These are phyloP conservation scores for Ptychodera flava DNA, from an alignment of 35 echinoderm and acorn worm genomes.

Conservation along the genomic window DNA sequence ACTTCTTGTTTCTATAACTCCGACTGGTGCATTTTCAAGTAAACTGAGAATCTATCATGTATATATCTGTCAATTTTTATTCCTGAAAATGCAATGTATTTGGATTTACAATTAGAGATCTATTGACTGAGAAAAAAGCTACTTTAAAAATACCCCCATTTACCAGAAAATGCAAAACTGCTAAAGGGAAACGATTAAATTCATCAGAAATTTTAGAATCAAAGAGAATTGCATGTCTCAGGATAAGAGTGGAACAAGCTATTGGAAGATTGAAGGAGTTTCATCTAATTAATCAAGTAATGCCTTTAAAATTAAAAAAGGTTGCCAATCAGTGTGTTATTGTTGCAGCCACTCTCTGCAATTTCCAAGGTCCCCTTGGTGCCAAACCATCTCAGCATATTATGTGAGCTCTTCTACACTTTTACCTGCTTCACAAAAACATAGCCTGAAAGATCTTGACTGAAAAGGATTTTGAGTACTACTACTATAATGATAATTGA, in stretches of 20 bases:
- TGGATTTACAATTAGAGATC: slow-evolving; percentile 12
- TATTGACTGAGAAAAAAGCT: slow-evolving; percentile 7
- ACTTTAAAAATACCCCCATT: slow-evolving; percentile 24
- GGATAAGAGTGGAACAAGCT: slow-evolving; percentile 15
- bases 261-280: slow-evolving; percentile 24
- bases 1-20: slow-evolving; percentile 6
- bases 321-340: background rate
- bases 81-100: slow-evolving; percentile 1
- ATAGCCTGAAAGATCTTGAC: no score
- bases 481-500: background rate
- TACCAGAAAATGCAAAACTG: background rate
- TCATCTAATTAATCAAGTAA: slow-evolving; percentile 3
- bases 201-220: background rate
- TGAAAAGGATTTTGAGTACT: background rate
- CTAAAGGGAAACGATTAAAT: background rate
- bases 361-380: background rate
- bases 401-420: background rate
- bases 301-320: slow-evolving; percentile 6
- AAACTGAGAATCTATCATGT: background rate
- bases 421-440: no score
- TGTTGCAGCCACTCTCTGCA: background rate
- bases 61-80: background rate
- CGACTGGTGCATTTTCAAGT: slow-evolving; percentile 6
- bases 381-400: background rate
- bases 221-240: background rate